Conservation (phyloP, 1,140 invertebrate species). For the Procambarus clarkii region DNA sequence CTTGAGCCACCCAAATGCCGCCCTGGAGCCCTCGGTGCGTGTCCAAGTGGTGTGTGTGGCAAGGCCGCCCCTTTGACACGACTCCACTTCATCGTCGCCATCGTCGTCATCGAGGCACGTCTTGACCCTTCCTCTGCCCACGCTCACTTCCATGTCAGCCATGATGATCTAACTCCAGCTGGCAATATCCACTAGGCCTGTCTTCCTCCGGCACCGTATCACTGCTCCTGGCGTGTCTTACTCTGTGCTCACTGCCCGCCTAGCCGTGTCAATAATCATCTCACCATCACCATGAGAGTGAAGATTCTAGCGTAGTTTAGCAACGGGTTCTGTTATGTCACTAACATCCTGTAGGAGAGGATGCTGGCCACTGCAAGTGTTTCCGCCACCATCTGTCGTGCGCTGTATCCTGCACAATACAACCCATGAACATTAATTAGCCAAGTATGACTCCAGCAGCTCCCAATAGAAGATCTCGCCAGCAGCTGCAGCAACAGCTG, state of each 20-base stretch:
- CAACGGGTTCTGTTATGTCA: not conserved
- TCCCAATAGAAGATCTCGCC: not conserved
- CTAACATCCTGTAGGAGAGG: not conserved
- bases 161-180: not conserved
- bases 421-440: not conserved
- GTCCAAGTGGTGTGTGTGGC: slow-evolving; percentile 17
- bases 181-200: not conserved
- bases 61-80: not conserved
- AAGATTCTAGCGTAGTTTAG: not conserved
- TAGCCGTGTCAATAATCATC: not conserved
- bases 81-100: slow-evolving; percentile 16
- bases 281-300: not conserved
- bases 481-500: slow-evolving; percentile 1
- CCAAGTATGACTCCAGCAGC: not conserved
- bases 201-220: not conserved
- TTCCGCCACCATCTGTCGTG: not conserved
- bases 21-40: slow-evolving; percentile 34
- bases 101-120: slow-evolving; percentile 24
- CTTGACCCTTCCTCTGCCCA: not conserved
- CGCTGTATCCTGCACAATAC: not conserved
- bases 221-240: not conserved
- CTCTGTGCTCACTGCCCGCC: not conserved
- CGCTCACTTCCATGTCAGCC: slow-evolving; percentile 17
- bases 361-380: not conserved
- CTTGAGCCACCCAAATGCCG: slow-evolving; percentile 43